Conservation (phyloP, 2,113 vertebrate species). For the Peromyscus maniculatus region DNA sequence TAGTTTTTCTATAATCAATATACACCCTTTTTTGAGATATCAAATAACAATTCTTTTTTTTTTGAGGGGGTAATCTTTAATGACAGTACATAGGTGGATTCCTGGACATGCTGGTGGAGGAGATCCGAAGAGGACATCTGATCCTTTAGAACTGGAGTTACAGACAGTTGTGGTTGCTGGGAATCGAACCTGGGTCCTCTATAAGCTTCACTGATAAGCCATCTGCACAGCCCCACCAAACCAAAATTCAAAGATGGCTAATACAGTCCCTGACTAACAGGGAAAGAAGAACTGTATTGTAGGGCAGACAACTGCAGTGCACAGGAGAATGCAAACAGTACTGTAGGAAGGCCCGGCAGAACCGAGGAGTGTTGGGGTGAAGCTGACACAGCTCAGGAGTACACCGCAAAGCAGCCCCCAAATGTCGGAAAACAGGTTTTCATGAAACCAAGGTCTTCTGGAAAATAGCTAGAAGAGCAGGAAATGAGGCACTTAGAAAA, state of each 20-base stretch:
- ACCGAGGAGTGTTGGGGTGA: background rate
- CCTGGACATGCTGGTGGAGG: background rate
- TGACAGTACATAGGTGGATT: slow-evolving; percentile 17
- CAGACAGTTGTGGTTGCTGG: background rate
- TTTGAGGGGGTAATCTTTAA: background rate
- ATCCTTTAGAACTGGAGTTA: background rate
- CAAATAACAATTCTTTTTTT: slow-evolving; percentile 43
- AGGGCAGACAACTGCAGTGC: background rate
- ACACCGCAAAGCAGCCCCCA: background rate
- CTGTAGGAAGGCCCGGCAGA: background rate
- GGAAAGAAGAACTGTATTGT: background rate
- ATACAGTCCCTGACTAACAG: slow-evolving; percentile 6
- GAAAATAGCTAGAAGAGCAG: slow-evolving; percentile 14
- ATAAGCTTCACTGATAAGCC: background rate
- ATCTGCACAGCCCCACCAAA: background rate
- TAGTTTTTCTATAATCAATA: background rate
- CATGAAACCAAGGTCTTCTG: slow-evolving; percentile 28
- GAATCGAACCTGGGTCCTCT: background rate
- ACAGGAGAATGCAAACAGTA: background rate
- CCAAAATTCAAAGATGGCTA: slow-evolving; percentile 50
- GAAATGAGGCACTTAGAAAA: slow-evolving; percentile 37
- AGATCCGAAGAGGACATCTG: background rate
- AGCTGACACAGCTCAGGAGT: slow-evolving; percentile 12
- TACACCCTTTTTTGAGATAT: background rate
- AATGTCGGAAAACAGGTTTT: slow-evolving; percentile 15